Evolutionary conservation across 1,140 invertebrate species (phyloP).

Genomic region (Stegodyphus mimosarum): DNA sequence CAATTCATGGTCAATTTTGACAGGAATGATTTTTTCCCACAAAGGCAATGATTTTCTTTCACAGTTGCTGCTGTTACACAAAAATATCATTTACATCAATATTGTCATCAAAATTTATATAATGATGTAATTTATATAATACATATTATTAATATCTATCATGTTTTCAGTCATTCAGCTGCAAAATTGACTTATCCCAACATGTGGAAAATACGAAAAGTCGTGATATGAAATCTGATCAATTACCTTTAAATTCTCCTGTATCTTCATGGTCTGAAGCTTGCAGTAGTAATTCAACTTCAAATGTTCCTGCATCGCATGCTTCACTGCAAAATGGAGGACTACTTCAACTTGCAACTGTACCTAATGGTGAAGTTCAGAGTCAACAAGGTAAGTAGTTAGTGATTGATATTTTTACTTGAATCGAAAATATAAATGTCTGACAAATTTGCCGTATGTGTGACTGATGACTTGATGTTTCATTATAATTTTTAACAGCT

Average conservation of each 20-base stretch:
- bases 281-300: constrained; percentile 38
- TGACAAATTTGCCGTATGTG: too few species aligned
- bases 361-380: not conserved
- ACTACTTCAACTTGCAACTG: constrained; percentile 20
- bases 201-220: constrained; percentile 17
- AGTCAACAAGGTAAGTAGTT: too few species aligned
- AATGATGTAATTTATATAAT: not conserved
- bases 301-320: not conserved
- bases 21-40: too few species aligned
- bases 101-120: too few species aligned
- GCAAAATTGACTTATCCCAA: constrained; percentile 59
- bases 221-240: constrained; percentile 2
- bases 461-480: too few species aligned
- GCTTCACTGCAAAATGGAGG: constrained; percentile 4
- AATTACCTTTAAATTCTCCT: constrained; percentile 21
- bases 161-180: constrained; percentile 44
- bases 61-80: too few species aligned
- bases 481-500: too few species aligned
- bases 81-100: too few species aligned
- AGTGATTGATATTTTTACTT: too few species aligned
- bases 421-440: too few species aligned
- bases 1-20: too few species aligned
- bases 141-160: not conserved
- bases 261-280: constrained; percentile 54
- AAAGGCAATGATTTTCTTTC: too few species aligned